Evolutionary conservation across 2,888 invertebrate genomes (phyloP).

Genomic region (Melieria omissa): DNA sequence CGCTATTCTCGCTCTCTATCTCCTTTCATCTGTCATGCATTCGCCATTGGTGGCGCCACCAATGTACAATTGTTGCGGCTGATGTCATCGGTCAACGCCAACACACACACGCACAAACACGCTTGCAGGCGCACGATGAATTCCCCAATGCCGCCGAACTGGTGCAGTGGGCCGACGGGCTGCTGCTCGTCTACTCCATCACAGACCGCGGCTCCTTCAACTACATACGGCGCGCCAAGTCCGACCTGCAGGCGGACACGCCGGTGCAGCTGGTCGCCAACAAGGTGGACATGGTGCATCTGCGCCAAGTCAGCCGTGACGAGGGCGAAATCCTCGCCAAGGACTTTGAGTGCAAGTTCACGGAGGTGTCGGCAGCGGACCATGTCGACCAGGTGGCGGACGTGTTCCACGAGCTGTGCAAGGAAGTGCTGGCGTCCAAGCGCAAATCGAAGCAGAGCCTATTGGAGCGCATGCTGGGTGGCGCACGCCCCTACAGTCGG

Average conservation of each 20-base stretch:
- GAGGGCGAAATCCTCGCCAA: constrained; percentile 90
- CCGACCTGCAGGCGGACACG: constrained; percentile 75
- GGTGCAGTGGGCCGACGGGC: constrained; percentile 90
- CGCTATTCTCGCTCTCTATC: constrained; percentile 9
- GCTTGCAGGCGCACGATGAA: constrained; percentile 75
- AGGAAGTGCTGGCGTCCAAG: constrained; percentile 82
- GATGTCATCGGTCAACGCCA: neutral
- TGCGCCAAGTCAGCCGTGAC: constrained; percentile 86
- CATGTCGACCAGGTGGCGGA: constrained; percentile 86
- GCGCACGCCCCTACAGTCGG: constrained; percentile 79
- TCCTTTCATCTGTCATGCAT: neutral
- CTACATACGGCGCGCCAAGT: constrained; percentile 81
- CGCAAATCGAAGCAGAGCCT: constrained; percentile 87
- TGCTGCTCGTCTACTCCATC: constrained; percentile 89
- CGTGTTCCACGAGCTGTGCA: constrained; percentile 85
- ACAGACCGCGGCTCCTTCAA: constrained; percentile 88
- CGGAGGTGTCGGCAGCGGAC: constrained; percentile 89
- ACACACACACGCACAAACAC: neutral
- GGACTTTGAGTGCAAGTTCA: constrained; percentile 88
- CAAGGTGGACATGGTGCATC: constrained; percentile 90
- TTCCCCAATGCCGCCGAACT: constrained; percentile 77
- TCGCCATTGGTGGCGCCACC: neutral
- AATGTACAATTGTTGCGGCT: neutral
- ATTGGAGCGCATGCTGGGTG: constrained; percentile 84
- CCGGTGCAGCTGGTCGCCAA: constrained; percentile 90